Conservation (phyloP, 2,888 invertebrate genomes). For the Lissonota sp. region DNA sequence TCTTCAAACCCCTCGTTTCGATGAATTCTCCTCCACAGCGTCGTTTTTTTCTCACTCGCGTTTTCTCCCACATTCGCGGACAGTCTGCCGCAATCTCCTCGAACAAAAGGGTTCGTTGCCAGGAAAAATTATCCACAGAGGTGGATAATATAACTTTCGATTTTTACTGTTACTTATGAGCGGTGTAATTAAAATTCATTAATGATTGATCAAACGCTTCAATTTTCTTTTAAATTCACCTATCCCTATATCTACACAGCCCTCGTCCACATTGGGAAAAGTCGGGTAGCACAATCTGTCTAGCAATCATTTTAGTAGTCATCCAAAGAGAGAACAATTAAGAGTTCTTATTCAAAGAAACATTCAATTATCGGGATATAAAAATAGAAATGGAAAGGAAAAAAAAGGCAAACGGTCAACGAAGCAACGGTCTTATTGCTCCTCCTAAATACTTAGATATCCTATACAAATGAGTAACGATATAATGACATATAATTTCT, state of each 20-base stretch:
- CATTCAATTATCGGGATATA: constrained; percentile 54
- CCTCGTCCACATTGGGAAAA: background rate
- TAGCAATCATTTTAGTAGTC: background rate
- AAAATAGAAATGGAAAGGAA: constrained; percentile 26
- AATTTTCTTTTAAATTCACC: background rate
- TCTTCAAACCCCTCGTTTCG: constrained; percentile 7
- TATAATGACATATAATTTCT: constrained; percentile 59
- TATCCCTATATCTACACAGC: constrained; percentile 10
- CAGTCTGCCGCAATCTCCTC: too few species aligned
- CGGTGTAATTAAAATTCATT: background rate
- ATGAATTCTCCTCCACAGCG: background rate
- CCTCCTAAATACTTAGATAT: background rate
- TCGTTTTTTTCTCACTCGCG: constrained; percentile 9
- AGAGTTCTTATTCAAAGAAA: constrained; percentile 55
- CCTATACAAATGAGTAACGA: constrained; percentile 50
- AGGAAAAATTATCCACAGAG: too few species aligned
- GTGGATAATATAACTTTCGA: too few species aligned
- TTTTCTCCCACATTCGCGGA: too few species aligned
- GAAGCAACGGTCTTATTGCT: background rate
- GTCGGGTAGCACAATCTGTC: background rate
- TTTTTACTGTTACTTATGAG: background rate
- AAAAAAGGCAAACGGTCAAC: background rate
- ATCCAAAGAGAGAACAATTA: constrained; percentile 35
- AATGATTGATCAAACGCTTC: background rate
- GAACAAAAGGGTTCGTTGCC: too few species aligned